phyloP scores from a whole-genome alignment of 2,888 invertebrate genomes.

The Parnassius glacialis region DNA sequence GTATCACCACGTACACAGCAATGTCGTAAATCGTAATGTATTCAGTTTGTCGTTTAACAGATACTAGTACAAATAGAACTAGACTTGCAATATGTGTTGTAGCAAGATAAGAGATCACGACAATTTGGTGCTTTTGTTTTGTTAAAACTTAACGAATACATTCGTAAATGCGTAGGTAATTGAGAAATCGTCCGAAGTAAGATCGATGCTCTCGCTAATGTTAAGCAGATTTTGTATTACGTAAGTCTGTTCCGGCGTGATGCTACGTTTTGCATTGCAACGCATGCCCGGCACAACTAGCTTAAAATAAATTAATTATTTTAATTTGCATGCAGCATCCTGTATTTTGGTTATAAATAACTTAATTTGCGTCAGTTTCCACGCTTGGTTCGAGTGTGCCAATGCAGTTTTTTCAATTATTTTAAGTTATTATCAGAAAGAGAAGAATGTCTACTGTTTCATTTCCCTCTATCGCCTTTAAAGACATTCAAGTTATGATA shows the following conservation, averaged over 20 bases:
- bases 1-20: constrained; percentile 7
- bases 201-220: constrained; percentile 48
- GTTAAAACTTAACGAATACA: constrained; percentile 22
- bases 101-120: constrained; percentile 5
- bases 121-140: constrained; percentile 7
- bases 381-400: too few species aligned
- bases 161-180: constrained; percentile 39
- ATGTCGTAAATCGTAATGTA: constrained; percentile 15
- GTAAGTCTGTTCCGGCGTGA: constrained; percentile 22
- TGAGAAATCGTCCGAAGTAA: constrained; percentile 55
- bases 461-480: too few species aligned
- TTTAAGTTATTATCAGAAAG: too few species aligned
- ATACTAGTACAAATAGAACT: constrained; percentile 7
- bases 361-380: too few species aligned
- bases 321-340: too few species aligned
- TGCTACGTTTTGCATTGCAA: constrained; percentile 1
- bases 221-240: constrained; percentile 41
- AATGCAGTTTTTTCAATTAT: too few species aligned
- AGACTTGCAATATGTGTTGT: not conserved
- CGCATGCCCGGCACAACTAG: not conserved
- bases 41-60: constrained; percentile 6
- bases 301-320: not conserved
- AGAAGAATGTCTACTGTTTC: too few species aligned
- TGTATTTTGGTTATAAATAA: too few species aligned
- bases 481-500: too few species aligned